Conservation (phyloP, 2,113 vertebrate genomes). For the Aramus guarauna region DNA sequence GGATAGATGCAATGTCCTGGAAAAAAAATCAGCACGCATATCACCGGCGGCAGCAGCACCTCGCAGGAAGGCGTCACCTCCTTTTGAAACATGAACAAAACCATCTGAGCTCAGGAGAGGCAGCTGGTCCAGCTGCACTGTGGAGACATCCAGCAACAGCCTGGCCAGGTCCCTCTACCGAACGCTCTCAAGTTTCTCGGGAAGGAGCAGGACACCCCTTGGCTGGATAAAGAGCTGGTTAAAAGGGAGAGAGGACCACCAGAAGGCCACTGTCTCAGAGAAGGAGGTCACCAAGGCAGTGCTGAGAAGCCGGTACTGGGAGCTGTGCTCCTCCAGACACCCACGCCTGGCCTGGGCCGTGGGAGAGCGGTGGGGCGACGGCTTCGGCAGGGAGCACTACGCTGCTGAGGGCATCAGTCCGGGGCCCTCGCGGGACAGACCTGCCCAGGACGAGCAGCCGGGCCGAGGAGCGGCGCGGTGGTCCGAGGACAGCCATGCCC, state of each 20-base stretch:
- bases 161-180: background rate
- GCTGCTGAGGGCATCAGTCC: too few relatives aligned
- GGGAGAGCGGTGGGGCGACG: too few relatives aligned
- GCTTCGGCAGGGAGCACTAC: background rate
- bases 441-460: background rate
- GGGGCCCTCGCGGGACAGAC: accelerated
- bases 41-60: background rate
- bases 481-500: background rate
- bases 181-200: background rate
- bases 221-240: background rate
- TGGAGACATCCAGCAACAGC: background rate
- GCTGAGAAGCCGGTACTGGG: background rate
- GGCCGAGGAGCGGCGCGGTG: background rate
- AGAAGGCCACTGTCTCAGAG: background rate
- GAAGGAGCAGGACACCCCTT: background rate
- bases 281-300: background rate
- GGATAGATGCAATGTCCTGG: background rate
- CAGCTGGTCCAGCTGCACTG: background rate
- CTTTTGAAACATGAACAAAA: background rate
- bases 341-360: too few relatives aligned
- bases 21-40: background rate
- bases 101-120: background rate
- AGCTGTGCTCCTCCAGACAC: too few relatives aligned
- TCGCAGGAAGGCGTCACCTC: background rate
- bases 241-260: background rate